Evolutionary conservation across 2,888 invertebrate genomes (phyloP).

Genomic region (Zelleria hepariella): DNA sequence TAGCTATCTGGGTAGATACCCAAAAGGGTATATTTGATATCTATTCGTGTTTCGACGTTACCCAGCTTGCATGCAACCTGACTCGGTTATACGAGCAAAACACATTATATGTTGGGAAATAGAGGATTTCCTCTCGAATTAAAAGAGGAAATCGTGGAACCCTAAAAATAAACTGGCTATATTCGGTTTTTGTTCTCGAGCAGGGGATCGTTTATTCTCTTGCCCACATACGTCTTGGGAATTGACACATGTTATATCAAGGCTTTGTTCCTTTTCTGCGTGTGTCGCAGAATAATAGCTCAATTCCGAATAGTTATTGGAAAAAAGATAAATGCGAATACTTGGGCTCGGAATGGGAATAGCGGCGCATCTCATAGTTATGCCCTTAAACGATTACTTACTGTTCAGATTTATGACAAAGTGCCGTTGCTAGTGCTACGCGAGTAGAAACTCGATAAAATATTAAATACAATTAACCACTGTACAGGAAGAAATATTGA

Average conservation of each 20-base stretch:
- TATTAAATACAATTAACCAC: not conserved
- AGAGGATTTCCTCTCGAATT: not conserved
- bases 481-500: not conserved
- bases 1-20: too few relatives aligned
- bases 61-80: not conserved
- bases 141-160: not conserved
- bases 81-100: not conserved
- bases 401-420: not conserved
- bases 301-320: conserved; percentile 21
- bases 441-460: too few relatives aligned
- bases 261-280: conserved; percentile 15
- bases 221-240: conserved; percentile 3
- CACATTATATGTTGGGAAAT: not conserved
- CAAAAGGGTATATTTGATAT: too few relatives aligned
- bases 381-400: not conserved
- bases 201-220: conserved; percentile 7
- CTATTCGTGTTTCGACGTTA: too few relatives aligned
- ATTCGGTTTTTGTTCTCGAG: not conserved
- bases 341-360: conserved; percentile 2
- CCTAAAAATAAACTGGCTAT: not conserved
- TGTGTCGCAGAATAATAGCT: conserved; percentile 19
- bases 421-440: too few relatives aligned
- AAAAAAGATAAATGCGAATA: conserved; percentile 18
- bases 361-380: not conserved
- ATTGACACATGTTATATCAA: conserved; percentile 10